Percentiles rank a stretch among this genome's conserved stretches.
phyloP scores from a whole-genome alignment of 2,888 invertebrate species.

The Diaprepes abbreviatus region DNA sequence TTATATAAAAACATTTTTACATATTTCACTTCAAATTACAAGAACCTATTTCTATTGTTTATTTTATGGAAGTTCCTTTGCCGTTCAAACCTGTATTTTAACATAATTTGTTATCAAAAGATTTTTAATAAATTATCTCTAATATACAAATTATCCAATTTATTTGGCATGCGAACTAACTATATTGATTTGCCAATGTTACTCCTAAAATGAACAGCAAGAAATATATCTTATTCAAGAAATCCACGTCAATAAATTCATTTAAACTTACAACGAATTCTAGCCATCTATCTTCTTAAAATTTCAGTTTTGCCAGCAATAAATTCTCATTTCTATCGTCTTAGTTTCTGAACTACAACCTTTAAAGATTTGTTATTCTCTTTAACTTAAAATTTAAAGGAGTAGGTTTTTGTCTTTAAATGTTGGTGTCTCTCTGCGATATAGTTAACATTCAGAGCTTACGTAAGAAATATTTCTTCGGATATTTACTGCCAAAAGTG shows the following conservation, averaged over 20 bases:
- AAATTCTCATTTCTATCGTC: slow-evolving; percentile 14
- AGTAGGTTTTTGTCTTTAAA: background rate
- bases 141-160: no score
- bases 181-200: no score
- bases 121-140: no score
- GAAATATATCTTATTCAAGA: slow-evolving; percentile 11
- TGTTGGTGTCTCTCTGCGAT: background rate
- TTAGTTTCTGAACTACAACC: background rate
- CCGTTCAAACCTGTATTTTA: no score
- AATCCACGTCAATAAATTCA: slow-evolving; percentile 25
- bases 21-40: background rate
- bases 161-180: no score
- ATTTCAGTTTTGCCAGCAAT: slow-evolving; percentile 14
- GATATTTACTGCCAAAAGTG: no score
- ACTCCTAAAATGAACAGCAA: no score
- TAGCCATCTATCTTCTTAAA: slow-evolving; percentile 17
- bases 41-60: no score
- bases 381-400: background rate
- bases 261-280: background rate
- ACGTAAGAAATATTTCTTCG: background rate
- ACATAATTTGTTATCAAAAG: no score
- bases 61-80: no score
- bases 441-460: background rate
- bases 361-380: slow-evolving; percentile 6
- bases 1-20: no score